Base-by-base conservation (phyloP, 2,113 vertebrate species). In the Zapornia atra region DNA sequence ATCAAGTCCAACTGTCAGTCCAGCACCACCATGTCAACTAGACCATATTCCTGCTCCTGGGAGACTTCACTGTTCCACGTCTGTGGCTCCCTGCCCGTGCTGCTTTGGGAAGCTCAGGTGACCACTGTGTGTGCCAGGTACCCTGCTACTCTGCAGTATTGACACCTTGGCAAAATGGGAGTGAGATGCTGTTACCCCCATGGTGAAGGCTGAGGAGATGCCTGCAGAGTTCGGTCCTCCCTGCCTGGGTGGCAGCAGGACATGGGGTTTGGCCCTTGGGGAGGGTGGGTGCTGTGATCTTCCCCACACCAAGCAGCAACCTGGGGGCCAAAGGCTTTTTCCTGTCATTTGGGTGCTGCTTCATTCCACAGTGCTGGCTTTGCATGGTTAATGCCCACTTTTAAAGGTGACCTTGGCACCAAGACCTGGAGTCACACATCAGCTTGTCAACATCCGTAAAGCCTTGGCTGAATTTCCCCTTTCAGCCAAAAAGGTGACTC, bases 181-280 rank as follows among this genome's bases (percentile, higher is more conserved):
- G 66, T 11, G 42, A 7, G 18, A 5, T 29, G 48, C 10, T 3
- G 42, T 5, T 33, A 24, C 26, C 14, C 24, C 71, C 7, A 4
- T 5, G 59, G 29, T 7, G 13, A 24, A 36, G 16, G 4, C 10
- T 2, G 2, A 34, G 88, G 15, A 12, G 64, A 8, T 22, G 18
- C 12, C 71, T 66, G 65, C 28, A 36, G 64, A 14, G 5, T 24
- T 9, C 18, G n/a, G 38, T n/a, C 42, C 48, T 46, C 46, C 56
- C 17, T 0, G 0, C 28, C 18, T 21, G 12, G 29, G 15, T 19
- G 36, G n/a, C 44, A 33, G 18, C 44, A 22, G 17, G 48, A 6
- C 48, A 25, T 28, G 10, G 20, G 24, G 25, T 5, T 25, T 34
- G 77, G 56, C 18, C 34, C 18, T 15, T 20, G 50, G 18, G 5